Conservation (phyloP, 1,140 invertebrate genomes). For the Ylistrum balloti region DNA sequence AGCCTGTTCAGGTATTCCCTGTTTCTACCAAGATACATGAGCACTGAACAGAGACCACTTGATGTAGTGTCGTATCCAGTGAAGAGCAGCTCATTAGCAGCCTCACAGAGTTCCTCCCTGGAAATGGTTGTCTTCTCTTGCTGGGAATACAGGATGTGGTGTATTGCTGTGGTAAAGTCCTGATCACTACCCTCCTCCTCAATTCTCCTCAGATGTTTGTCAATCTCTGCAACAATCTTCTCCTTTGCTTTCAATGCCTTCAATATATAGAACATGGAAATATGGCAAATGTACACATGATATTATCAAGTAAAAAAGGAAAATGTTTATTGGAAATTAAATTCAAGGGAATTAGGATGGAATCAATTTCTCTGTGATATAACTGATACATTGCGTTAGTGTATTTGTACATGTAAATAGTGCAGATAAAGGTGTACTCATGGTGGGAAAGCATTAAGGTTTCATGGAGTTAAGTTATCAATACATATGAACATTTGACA, state of each 20-base stretch:
- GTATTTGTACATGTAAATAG: too few relatives aligned
- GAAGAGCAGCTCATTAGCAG: constrained; percentile 72
- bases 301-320: too few relatives aligned
- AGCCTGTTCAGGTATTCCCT: constrained; percentile 66
- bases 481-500: too few relatives aligned
- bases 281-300: too few relatives aligned
- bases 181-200: constrained; percentile 49
- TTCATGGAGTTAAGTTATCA: too few relatives aligned
- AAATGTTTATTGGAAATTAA: too few relatives aligned
- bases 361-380: too few relatives aligned
- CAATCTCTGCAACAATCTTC: constrained; percentile 61
- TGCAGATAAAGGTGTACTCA: too few relatives aligned
- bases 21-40: constrained; percentile 67
- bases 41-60: constrained; percentile 66
- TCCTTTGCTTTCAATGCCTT: constrained; percentile 69
- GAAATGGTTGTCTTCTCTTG: constrained; percentile 48
- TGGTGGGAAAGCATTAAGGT: too few relatives aligned
- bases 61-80: constrained; percentile 69
- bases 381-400: too few relatives aligned
- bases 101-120: constrained; percentile 61
- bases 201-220: constrained; percentile 58
- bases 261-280: too few relatives aligned
- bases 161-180: constrained; percentile 59
- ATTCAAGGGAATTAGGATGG: too few relatives aligned
- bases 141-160: constrained; percentile 52